phyloP scores from a whole-genome alignment of 2,888 invertebrate genomes.

The Eupithecia insigniata region DNA sequence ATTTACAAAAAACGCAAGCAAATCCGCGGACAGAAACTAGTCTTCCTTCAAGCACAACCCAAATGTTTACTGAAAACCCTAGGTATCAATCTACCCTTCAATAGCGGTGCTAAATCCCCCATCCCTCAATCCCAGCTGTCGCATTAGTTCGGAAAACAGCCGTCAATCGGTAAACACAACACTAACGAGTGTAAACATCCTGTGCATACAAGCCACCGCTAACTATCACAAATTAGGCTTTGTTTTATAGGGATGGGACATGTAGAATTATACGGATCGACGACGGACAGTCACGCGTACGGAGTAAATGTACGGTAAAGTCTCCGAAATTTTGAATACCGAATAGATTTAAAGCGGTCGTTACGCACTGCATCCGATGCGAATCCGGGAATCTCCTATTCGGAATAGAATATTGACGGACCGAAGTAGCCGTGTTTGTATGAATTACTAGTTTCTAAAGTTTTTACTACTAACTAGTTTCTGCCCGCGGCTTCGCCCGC shows the following conservation, averaged over 20 bases:
- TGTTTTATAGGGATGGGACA: conserved; percentile 30
- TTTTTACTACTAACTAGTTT: no score
- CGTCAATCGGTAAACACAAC: conserved; percentile 42
- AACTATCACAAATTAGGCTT: conserved; percentile 46
- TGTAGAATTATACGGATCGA: conserved; percentile 10
- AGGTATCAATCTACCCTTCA: conserved; percentile 19
- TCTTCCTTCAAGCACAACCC: not conserved
- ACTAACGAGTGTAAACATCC: conserved; percentile 50
- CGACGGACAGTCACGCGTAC: not conserved
- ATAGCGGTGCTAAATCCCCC: conserved; percentile 26
- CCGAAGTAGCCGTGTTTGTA: no score
- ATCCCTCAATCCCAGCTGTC: conserved; percentile 28
- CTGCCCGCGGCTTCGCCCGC: no score
- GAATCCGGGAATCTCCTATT: no score
- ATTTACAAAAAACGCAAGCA: not conserved
- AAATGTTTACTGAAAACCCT: not conserved
- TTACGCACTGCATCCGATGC: no score
- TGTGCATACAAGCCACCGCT: conserved; percentile 44
- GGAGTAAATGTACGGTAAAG: conserved; percentile 1
- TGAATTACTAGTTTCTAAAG: no score
- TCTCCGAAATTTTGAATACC: not conserved
- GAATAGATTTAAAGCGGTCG: no score
- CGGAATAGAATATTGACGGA: no score
- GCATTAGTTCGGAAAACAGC: conserved; percentile 41
- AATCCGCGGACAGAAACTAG: not conserved